Evolutionary conservation across 2,888 invertebrate species (phyloP), one percentile per base, ranked within the genome.

Genomic region (Teleiodes luculella): DNA sequence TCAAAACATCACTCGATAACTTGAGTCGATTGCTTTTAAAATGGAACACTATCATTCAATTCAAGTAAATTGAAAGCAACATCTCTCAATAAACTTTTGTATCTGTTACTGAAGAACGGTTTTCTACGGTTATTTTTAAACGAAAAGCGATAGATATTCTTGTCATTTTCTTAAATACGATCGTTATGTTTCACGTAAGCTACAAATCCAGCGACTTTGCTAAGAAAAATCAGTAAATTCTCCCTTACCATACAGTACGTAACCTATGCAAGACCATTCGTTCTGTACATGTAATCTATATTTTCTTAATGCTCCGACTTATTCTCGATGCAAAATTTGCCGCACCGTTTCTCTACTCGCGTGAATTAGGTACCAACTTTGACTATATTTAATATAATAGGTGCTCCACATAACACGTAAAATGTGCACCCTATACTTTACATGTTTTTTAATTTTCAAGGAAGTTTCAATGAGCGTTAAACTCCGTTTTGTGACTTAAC

Each of bases 241-340:
- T 16, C 13, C 13, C 24, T n/a, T n/a, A n/a, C n/a, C n/a, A n/a
- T n/a, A n/a, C n/a, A n/a, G 16, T 35, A 1, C 46, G 39, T 61
- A 63, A 68, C 68, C 66, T 66, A 64, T 67, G 68, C 63, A 64
- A 65, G 64, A 63, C 66, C 73, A 74, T 76, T 80, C 70, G 67
- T 71, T 67, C 67, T 68, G 68, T 74, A 74, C 70, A 73, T 74
- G 74, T 80, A 78, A 81, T 81, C 76, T 82, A 78, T 78, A 79
- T 80, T 79, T 72, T 80, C 80, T 78, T 81, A 81, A 81, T 78
- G 78, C 71, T 62, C 72, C 72, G 69, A 78, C 75, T 80, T 79
- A 77, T 81, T 81, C 76, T 74, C 72, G 74, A 78, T 77, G 77
- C 65, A 72, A 75, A 81, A 85, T 86, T 85, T 81, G 78, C 79